These are phyloP conservation scores for Trachurus trachurus DNA, from an alignment of 2,797 vertebrate species.

Conservation along the genomic window DNA sequence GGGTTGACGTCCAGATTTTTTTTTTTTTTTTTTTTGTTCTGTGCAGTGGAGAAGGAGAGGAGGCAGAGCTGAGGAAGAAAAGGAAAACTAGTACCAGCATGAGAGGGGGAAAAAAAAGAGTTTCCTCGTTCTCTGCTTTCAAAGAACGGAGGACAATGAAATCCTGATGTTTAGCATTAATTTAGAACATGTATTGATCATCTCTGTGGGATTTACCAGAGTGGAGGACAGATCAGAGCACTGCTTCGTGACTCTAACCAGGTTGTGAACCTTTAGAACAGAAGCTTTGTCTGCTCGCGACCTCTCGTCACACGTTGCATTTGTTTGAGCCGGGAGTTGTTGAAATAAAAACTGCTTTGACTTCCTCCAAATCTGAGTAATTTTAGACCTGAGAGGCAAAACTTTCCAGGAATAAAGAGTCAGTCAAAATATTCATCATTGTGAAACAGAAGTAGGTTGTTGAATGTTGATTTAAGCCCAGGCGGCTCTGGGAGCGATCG, in stretches of 20 bases:
- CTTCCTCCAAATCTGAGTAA: background rate
- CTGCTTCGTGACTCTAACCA: no score
- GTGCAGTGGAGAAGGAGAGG: constrained; percentile 3
- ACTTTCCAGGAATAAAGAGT: background rate
- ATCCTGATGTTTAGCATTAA: background rate
- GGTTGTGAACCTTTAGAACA: background rate
- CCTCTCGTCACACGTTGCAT: background rate
- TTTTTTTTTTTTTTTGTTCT: constrained; percentile 16
- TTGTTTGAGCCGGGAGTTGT: background rate
- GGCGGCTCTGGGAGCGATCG: no score
- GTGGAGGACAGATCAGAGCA: no score
- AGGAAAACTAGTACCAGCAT: background rate
- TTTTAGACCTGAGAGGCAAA: background rate
- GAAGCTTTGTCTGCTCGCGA: background rate
- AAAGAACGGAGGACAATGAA: background rate
- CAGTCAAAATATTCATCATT: background rate
- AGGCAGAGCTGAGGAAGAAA: background rate
- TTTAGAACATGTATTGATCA: background rate
- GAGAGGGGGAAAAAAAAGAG: background rate
- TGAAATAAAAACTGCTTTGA: background rate
- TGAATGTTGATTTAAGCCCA: background rate
- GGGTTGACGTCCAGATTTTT: constrained; percentile 39
- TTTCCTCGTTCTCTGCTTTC: constrained; percentile 17
- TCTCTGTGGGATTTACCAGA: no score
- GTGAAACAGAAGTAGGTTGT: background rate